These are phyloP conservation scores for Eupithecia subfuscata DNA, from an alignment of 2,888 invertebrate species.

Conservation along the genomic window DNA sequence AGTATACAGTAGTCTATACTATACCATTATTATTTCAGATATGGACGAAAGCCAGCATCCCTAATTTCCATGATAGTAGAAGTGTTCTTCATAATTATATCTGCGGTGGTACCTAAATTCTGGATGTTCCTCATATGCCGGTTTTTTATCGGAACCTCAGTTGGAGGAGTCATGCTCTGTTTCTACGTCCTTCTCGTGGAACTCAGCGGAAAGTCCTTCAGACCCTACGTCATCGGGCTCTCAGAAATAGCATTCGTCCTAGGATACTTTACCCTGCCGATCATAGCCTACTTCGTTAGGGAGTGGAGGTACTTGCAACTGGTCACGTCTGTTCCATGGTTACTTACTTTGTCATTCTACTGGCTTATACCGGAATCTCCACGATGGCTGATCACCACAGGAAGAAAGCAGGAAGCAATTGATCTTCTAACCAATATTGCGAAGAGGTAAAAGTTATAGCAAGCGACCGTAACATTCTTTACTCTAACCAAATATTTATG, in stretches of 20 bases:
- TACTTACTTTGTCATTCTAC: slow-evolving; percentile 84
- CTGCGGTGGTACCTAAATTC: slow-evolving; percentile 83
- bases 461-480: not conserved
- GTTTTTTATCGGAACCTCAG: slow-evolving; percentile 84
- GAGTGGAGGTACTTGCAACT: slow-evolving; percentile 86
- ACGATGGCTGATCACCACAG: slow-evolving; percentile 89
- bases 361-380: slow-evolving; percentile 92
- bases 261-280: slow-evolving; percentile 82
- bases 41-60: slow-evolving; percentile 86
- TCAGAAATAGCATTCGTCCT: slow-evolving; percentile 82
- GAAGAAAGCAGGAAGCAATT: slow-evolving; percentile 85
- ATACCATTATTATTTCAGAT: slow-evolving; percentile 69
- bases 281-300: slow-evolving; percentile 84
- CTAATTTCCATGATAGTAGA: slow-evolving; percentile 83
- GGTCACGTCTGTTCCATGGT: slow-evolving; percentile 80
- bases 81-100: slow-evolving; percentile 79
- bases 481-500: not conserved
- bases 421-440: slow-evolving; percentile 86
- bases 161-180: slow-evolving; percentile 87
- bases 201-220: slow-evolving; percentile 82
- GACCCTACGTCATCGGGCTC: slow-evolving; percentile 82
- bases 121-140: slow-evolving; percentile 85
- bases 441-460: slow-evolving; percentile 57
- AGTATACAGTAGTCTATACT: not conserved
- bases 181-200: slow-evolving; percentile 87